phyloP scores from a whole-genome alignment of 2,888 invertebrate species.

The Andricus curvator region DNA sequence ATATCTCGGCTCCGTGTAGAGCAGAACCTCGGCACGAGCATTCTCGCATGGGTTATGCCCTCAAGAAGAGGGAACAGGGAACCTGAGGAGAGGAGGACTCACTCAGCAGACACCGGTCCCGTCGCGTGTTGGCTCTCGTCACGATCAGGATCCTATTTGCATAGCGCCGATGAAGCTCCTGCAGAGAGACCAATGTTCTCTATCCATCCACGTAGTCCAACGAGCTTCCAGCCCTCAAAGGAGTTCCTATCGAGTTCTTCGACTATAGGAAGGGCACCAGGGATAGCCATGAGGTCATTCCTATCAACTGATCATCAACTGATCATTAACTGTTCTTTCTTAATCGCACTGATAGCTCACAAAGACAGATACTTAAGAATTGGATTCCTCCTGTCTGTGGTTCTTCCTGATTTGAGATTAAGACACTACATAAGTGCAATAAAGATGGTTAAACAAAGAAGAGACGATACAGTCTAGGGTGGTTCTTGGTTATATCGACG shows the following conservation, averaged over 20 bases:
- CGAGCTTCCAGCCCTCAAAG: constrained; percentile 5
- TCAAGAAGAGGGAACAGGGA: constrained; percentile 47
- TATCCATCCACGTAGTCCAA: neutral
- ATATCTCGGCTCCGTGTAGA: constrained; percentile 74
- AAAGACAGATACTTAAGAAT: too few species aligned
- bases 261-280: neutral
- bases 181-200: constrained; percentile 8
- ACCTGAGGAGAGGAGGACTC: constrained; percentile 59
- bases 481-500: too few species aligned
- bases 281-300: neutral
- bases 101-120: constrained; percentile 66
- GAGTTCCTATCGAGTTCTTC: neutral
- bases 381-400: too few species aligned
- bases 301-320: neutral
- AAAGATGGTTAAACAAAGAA: too few species aligned
- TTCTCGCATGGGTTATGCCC: constrained; percentile 65
- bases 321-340: too few species aligned
- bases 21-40: constrained; percentile 53
- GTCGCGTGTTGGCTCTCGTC: constrained; percentile 75
- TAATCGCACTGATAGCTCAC: too few species aligned
- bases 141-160: constrained; percentile 77
- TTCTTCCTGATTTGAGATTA: too few species aligned
- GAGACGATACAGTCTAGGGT: too few species aligned
- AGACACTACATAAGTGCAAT: too few species aligned
- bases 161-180: constrained; percentile 74